A percentile compares a stretch with the other conserved stretches of the same genome.
phyloP scores from a whole-genome alignment of 2,888 invertebrate genomes.

The Caenorhabditis doughertyi region DNA sequence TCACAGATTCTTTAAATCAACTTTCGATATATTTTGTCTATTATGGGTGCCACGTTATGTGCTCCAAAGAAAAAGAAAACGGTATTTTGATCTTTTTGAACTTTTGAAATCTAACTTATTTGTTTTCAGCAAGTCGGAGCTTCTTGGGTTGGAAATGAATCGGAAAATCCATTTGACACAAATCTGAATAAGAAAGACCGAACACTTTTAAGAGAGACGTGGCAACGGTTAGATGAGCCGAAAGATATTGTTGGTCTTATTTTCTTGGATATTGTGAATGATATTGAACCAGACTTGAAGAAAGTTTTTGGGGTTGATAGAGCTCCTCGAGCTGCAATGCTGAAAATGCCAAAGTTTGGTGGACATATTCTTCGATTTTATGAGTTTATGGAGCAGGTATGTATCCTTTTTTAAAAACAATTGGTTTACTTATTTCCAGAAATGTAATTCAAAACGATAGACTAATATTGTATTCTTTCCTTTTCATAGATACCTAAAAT shows the following conservation, averaged over 20 bases:
- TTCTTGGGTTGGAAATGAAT: conserved; percentile 81
- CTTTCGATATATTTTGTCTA: conserved; percentile 11
- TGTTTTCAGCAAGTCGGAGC: conserved; percentile 72
- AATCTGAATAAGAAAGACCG: conserved; percentile 80
- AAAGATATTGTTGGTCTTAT: conserved; percentile 81
- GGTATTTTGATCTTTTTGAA: not conserved
- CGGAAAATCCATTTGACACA: conserved; percentile 81
- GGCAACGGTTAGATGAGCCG: conserved; percentile 79
- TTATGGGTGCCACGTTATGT: conserved; percentile 80
- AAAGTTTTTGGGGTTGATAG: conserved; percentile 82
- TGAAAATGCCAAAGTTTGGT: conserved; percentile 82
- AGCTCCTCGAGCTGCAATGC: conserved; percentile 79
- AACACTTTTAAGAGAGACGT: conserved; percentile 79
- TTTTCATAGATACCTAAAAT: not conserved
- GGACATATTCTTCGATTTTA: conserved; percentile 80
- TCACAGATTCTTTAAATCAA: not conserved
- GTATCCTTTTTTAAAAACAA: not conserved
- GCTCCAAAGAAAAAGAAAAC: conserved; percentile 77
- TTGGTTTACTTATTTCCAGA: not conserved
- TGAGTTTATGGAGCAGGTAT: conserved; percentile 81
- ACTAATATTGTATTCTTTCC: conserved; percentile 1
- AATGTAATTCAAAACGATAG: conserved; percentile 4
- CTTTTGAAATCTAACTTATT: not conserved
- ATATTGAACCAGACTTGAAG: conserved; percentile 80
- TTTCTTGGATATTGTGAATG: conserved; percentile 81